Percentiles rank a stretch among this genome's conserved stretches.
phyloP scores from a whole-genome alignment of 2,797 vertebrate genomes.

The Enteromius mattozi region DNA sequence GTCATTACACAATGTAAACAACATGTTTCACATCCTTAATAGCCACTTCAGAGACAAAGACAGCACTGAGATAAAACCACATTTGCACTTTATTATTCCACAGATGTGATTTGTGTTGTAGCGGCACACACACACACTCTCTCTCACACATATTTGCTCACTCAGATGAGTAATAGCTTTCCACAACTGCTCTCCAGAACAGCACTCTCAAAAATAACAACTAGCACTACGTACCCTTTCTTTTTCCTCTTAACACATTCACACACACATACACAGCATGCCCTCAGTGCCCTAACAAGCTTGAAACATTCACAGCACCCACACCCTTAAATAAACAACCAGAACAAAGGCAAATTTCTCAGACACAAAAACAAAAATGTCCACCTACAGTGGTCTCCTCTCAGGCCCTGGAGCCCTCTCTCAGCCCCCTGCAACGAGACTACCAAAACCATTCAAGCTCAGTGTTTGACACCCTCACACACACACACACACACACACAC shows the following conservation, averaged over 20 bases:
- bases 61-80: neutral
- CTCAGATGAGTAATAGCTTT: slow-evolving; percentile 7
- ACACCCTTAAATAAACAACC: slow-evolving; percentile 54
- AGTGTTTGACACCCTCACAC: slow-evolving; percentile 13
- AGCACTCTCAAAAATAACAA: slow-evolving; percentile 11
- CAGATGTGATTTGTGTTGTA: slow-evolving; percentile 10
- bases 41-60: neutral
- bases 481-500: neutral
- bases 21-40: slow-evolving; percentile 1
- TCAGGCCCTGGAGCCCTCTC: neutral
- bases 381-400: slow-evolving; percentile 13
- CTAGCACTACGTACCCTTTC: neutral
- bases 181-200: slow-evolving; percentile 8
- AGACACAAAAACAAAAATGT: slow-evolving; percentile 33
- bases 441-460: slow-evolving; percentile 11
- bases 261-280: slow-evolving; percentile 34
- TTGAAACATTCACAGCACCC: slow-evolving; percentile 38
- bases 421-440: slow-evolving; percentile 24
- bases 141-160: neutral
- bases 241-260: neutral
- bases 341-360: slow-evolving; percentile 44
- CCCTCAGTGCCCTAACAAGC: slow-evolving; percentile 26
- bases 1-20: slow-evolving; percentile 32
- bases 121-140: neutral
- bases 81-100: slow-evolving; percentile 1